Base-by-base conservation (phyloP, 2,797 vertebrate species). In the Acipenser transmontanus region DNA sequence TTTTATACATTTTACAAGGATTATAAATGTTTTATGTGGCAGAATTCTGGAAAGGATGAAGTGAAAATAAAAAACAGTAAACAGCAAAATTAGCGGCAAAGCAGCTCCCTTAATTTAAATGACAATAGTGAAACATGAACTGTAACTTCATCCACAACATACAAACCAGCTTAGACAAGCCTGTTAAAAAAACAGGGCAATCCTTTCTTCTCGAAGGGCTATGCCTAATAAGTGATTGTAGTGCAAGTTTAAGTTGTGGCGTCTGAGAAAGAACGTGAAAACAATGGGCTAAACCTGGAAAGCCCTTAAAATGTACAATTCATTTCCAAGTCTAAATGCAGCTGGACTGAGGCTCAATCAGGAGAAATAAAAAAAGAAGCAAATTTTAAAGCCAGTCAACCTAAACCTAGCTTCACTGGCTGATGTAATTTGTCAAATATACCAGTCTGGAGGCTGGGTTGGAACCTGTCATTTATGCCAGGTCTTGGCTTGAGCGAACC, bases 221-320 rank as follows among this genome's bases (percentile, higher is more conserved):
- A 57, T 11, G 54, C 54, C 54, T 57, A 13, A 57, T 57, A n/a
- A 13, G 54, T 14, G 54, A n/a, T 6, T 57, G 12, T n/a, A 57
- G 54, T 13, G 12, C 12, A 57, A 57, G 12, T 57, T 57, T 13
- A 57, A 57, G 12, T 57, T 57, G 54, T 13, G 7, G 54, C 54
- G 12, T 13, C 54, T 57, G 54, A 57, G 54, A 57, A 57, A 57
- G 54, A 57, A 57, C 11, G 54, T 57, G 54, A 57, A 57, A 57
- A 57, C 54, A 57, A 57, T n/a, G 12, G 54, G 14, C 9, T 57
- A 57, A 57, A 57, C 54, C 12, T 57, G 14, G 54, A 57, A n/a
- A 57, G 54, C 54, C 14, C 54, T 57, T n/a, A 57, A 57, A n/a
- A 57, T 2, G 7, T 34, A 34, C 54, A 57, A 1, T 57, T 11